Evolutionary conservation across 2,113 vertebrate species (phyloP).

Genomic region (Leptosomus discolor): DNA sequence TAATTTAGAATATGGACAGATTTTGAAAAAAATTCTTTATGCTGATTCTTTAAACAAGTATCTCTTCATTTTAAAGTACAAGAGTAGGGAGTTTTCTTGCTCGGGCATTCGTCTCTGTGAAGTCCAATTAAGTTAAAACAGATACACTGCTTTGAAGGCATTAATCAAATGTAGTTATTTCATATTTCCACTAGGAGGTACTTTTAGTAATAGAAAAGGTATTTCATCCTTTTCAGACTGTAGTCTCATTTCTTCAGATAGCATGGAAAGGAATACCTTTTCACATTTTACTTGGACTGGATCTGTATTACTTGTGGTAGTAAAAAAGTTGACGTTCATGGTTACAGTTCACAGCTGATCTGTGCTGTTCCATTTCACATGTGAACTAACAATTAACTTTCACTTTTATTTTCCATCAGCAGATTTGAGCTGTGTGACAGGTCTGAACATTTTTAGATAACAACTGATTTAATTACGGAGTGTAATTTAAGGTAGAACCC

Average conservation of each 20-base stretch:
- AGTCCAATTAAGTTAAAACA: background rate
- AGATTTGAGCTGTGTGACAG: background rate
- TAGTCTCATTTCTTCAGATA: background rate
- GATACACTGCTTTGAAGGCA: background rate
- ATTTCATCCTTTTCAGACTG: background rate
- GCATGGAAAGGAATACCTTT: background rate
- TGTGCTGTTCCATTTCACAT: background rate
- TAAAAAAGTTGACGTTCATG: background rate
- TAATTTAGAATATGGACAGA: background rate
- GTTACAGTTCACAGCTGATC: background rate
- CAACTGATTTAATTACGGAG: background rate
- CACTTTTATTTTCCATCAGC: background rate
- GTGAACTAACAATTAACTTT: background rate
- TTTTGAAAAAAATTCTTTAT: background rate
- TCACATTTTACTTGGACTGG: background rate
- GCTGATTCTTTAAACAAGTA: background rate
- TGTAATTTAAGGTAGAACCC: background rate
- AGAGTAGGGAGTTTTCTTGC: background rate
- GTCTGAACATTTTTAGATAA: background rate
- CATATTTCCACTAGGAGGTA: background rate
- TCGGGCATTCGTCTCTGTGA: background rate
- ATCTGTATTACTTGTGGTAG: background rate
- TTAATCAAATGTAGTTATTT: background rate
- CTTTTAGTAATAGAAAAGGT: background rate
- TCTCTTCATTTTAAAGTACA: background rate